Percentiles rank a stretch among this genome's conserved stretches.
Conservation (phyloP, 1,140 invertebrate species). For the Aphelinus certus region DNA sequence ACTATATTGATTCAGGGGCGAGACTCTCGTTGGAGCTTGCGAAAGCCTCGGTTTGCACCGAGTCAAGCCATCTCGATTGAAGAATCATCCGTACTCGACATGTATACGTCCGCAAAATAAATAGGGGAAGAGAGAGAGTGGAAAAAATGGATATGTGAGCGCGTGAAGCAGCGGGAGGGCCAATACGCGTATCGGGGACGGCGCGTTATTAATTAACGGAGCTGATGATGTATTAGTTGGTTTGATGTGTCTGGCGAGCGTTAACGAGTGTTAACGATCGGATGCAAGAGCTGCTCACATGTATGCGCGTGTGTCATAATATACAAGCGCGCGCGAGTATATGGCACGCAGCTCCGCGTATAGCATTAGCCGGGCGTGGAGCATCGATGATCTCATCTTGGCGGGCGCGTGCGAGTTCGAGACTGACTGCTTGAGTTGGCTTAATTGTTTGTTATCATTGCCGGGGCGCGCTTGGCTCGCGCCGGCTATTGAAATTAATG, state of each 20-base stretch:
- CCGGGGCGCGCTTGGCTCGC: conserved; percentile 53
- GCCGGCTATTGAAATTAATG: conserved; percentile 65
- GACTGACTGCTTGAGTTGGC: conserved; percentile 57
- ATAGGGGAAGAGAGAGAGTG: background rate
- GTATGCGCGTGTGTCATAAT: conserved; percentile 58
- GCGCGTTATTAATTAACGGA: conserved; percentile 63
- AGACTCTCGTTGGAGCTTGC: background rate
- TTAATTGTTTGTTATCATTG: conserved; percentile 67
- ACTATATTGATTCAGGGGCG: conserved; percentile 11
- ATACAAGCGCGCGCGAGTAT: conserved; percentile 47
- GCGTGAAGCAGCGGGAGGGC: conserved; percentile 12
- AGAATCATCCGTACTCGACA: no score
- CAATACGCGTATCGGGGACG: conserved; percentile 51
- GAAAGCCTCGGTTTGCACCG: background rate
- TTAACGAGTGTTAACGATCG: conserved; percentile 64
- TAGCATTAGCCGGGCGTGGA: conserved; percentile 44
- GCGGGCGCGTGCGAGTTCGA: conserved; percentile 40
- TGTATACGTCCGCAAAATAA: no score
- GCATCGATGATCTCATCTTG: conserved; percentile 66
- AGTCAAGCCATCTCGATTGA: background rate
- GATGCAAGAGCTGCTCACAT: conserved; percentile 57
- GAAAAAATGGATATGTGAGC: background rate
- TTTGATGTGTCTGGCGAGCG: conserved; percentile 54
- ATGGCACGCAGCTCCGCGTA: conserved; percentile 18
- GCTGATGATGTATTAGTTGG: conserved; percentile 65